Conservation (phyloP, 2,888 invertebrate species). For the Protophormia terraenovae region DNA sequence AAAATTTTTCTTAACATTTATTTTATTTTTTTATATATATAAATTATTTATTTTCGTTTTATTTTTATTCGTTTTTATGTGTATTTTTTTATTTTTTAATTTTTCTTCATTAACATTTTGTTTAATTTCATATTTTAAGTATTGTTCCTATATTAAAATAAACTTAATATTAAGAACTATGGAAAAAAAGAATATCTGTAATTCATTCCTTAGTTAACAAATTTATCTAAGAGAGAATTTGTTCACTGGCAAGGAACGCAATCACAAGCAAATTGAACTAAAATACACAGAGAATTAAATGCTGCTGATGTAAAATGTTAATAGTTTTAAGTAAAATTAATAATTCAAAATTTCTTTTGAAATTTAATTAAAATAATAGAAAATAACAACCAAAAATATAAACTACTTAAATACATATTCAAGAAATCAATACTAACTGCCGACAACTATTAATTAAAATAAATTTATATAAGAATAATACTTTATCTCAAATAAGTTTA, state of each 20-base stretch:
- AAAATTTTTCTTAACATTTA: constrained; percentile 15
- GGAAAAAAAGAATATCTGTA: background rate
- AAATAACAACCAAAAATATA: constrained; percentile 40
- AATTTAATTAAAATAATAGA: constrained; percentile 11
- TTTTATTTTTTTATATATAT: constrained; percentile 20
- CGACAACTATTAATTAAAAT: constrained; percentile 43
- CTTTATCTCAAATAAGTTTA: constrained; percentile 8
- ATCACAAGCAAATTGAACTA: background rate
- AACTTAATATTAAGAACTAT: constrained; percentile 47
- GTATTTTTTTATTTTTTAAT: background rate
- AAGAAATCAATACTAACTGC: constrained; percentile 56
- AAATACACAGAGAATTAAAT: constrained; percentile 38
- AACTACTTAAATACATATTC: constrained; percentile 61
- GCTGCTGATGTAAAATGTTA: constrained; percentile 73
- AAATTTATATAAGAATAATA: background rate
- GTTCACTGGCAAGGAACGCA: constrained; percentile 22
- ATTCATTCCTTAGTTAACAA: constrained; percentile 30
- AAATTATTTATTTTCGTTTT: constrained; percentile 58
- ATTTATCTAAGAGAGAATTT: constrained; percentile 32
- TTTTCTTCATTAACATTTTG: constrained; percentile 18
- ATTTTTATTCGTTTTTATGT: constrained; percentile 17
- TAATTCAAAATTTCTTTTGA: constrained; percentile 41
- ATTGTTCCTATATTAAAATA: constrained; percentile 67
- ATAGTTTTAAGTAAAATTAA: constrained; percentile 25
- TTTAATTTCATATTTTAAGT: constrained; percentile 54